Base-by-base conservation (phyloP, 1,140 invertebrate species). In the Bombus fervidus region DNA sequence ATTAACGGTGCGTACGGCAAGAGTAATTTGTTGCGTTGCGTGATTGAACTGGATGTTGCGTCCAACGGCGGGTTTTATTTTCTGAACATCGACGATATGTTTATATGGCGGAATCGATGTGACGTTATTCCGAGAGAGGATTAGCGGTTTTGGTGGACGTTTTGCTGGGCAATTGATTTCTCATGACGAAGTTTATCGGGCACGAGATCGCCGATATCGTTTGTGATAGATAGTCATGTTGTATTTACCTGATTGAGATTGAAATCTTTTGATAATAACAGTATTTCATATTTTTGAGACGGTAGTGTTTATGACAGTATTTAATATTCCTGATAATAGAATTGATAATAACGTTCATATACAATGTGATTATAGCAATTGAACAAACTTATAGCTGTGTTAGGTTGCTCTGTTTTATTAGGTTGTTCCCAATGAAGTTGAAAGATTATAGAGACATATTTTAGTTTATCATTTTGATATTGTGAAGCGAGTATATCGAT, bases 161-260 rank as follows among this genome's bases (percentile, higher is more conserved):
- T 76, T 76, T 76, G 59, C 15, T 39, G 25, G 34, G 15, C 37
- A 76, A 76, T 76, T 59, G 74, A 76, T 76, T 59, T 15, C n/a
- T 22, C 43, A 37, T 15, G 53, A 75, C 25, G 4, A 15, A 4
- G 22, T 75, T 75, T 34, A 57, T 75, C 25, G 3, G 9, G 3
- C 10, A 25, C 8, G 37, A 41, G 25, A 13, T 41, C 37, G 15
- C 62, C 13, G 37, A 28, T 28, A 13, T 41, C 37, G 62, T n/a
- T 15, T 31, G 62, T 31, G n/a, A 66, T 31, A 15, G n/a, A 66
- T 53, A 53, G 47, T 53, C 47, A 22, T 18, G n/a, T 18, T 31
- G 6, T 13, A 13, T 31, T 31, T 15, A 43, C 13, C n/a, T 47
- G 41, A 53, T 22, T n/a, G 12, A 28, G 25, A 25, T 41, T 28